Evolutionary conservation across 64 coral and sea anemone species (phyloP).

Genomic region (Stylophora pistillata): DNA sequence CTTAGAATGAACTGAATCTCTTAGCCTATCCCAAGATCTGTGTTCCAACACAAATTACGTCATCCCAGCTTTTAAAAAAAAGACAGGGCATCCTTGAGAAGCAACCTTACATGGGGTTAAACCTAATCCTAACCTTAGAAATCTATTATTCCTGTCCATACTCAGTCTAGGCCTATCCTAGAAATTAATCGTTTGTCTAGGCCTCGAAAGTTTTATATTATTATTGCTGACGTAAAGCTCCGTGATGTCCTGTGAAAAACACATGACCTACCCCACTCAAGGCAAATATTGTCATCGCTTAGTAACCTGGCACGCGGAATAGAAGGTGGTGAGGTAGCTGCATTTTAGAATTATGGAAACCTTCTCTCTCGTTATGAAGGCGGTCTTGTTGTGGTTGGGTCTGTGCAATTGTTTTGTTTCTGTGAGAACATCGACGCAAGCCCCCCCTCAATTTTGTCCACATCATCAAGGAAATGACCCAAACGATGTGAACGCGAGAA

Average conservation of each 20-base stretch:
- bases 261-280: conserved; percentile 31
- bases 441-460: not conserved
- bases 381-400: not conserved
- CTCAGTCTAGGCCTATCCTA: too few relatives aligned
- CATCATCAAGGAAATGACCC: conserved; percentile 15
- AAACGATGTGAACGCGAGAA: not conserved
- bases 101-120: too few relatives aligned
- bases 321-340: not conserved
- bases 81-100: too few relatives aligned
- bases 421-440: not conserved
- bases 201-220: not conserved
- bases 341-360: not conserved
- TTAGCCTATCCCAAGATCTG: too few relatives aligned
- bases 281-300: not conserved
- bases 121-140: not conserved
- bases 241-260: conserved; percentile 7
- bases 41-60: too few relatives aligned
- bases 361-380: not conserved
- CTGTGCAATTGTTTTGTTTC: not conserved
- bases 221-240: not conserved
- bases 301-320: conserved; percentile 11
- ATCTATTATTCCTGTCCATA: not conserved
- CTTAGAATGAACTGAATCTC: too few relatives aligned
- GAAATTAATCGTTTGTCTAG: too few relatives aligned
- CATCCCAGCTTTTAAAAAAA: too few relatives aligned